phyloP scores from a whole-genome alignment of 2,113 vertebrate genomes.

The Anhinga rufa region DNA sequence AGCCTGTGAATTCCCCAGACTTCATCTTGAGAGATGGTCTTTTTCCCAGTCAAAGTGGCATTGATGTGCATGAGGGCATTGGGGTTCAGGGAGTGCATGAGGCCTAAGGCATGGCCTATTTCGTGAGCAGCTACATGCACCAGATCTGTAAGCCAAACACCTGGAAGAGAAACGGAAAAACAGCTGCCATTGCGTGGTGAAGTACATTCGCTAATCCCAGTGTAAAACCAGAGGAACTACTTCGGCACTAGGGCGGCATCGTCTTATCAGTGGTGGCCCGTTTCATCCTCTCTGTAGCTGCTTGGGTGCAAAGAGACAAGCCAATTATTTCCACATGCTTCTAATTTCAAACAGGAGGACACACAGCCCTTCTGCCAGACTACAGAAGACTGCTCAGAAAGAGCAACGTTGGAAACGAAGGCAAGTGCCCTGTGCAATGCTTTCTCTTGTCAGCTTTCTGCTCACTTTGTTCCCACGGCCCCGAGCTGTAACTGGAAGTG shows the following conservation, averaged over 20 bases:
- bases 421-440: background rate
- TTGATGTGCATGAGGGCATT: slow-evolving; percentile 95
- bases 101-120: slow-evolving; percentile 90
- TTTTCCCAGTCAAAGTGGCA: slow-evolving; percentile 88
- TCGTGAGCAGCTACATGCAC: slow-evolving; percentile 95
- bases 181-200: fast-evolving
- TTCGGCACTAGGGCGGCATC: fast-evolving
- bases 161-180: slow-evolving; percentile 39
- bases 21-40: slow-evolving; percentile 90
- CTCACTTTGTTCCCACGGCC: background rate
- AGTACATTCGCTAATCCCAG: background rate
- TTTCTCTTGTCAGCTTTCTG: background rate
- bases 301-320: background rate
- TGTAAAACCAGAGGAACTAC: background rate
- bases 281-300: background rate
- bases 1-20: slow-evolving; percentile 94
- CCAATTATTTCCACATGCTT: background rate
- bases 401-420: fast-evolving
- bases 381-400: background rate
- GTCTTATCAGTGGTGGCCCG: background rate
- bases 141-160: slow-evolving; percentile 94
- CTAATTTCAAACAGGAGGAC: background rate
- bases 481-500: background rate
- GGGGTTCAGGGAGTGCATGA: slow-evolving; percentile 93
- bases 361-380: background rate